Conservation (phyloP, 1,140 invertebrate species). For the Polyergus mexicanus region DNA sequence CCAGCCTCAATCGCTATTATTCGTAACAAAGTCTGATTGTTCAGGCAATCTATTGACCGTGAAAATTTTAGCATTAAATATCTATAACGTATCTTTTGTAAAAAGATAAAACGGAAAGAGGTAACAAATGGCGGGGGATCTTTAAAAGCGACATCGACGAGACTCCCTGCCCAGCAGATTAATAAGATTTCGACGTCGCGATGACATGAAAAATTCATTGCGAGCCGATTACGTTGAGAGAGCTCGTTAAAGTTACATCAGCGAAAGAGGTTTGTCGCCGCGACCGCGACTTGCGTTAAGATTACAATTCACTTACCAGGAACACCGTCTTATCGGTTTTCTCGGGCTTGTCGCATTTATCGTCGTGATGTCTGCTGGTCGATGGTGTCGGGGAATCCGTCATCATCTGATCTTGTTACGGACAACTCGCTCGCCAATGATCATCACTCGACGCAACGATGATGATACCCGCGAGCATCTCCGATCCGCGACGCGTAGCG, state of each 20-base stretch:
- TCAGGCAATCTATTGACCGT: background rate
- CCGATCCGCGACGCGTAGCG: background rate
- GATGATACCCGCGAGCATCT: constrained; percentile 51
- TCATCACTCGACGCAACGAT: constrained; percentile 61
- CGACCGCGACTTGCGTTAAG: background rate
- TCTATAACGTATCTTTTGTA: background rate
- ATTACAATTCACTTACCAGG: constrained; percentile 74
- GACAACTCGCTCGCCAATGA: constrained; percentile 66
- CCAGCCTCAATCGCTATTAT: background rate
- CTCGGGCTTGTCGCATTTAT: constrained; percentile 79
- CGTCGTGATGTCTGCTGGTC: constrained; percentile 78
- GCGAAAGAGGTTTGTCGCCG: background rate
- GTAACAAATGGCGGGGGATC: background rate
- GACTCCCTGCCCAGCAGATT: background rate
- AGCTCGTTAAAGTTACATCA: constrained; percentile 27
- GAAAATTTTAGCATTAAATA: background rate
- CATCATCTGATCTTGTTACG: constrained; percentile 78
- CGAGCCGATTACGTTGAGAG: background rate
- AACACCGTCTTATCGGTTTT: constrained; percentile 73
- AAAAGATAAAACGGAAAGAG: background rate
- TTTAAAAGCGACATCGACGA: constrained; percentile 9
- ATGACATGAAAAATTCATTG: constrained; percentile 28
- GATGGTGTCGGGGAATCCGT: constrained; percentile 82
- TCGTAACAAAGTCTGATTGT: background rate
- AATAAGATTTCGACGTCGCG: constrained; percentile 14